These are phyloP conservation scores for Euglossa dilemma DNA, from an alignment of 1,140 invertebrate genomes.

Conservation along the genomic window DNA sequence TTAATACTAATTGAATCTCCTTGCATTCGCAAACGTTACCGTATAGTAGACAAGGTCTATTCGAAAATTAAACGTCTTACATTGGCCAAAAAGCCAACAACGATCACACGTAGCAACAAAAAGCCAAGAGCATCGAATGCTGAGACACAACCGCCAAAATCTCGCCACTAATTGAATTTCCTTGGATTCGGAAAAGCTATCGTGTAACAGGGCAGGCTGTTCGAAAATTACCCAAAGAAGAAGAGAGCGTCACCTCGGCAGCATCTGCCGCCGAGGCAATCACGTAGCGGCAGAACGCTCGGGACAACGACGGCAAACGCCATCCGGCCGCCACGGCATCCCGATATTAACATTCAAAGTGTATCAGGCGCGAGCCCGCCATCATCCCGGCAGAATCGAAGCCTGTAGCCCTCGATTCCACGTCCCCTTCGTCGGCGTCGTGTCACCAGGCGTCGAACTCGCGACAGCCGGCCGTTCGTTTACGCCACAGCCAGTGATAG, in stretches of 20 bases:
- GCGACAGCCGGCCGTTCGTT: conserved; percentile 35
- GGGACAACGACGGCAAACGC: not conserved
- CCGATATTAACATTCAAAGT: conserved; percentile 37
- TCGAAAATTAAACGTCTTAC: no score
- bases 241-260: not conserved
- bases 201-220: not conserved
- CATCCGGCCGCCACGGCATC: not conserved
- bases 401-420: not conserved
- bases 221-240: conserved; percentile 11
- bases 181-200: not conserved
- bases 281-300: not conserved
- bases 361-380: not conserved
- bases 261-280: conserved; percentile 12
- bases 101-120: no score
- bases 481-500: conserved; percentile 68
- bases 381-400: not conserved
- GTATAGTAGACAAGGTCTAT: no score
- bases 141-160: not conserved
- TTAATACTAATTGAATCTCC: no score
- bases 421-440: not conserved
- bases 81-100: not conserved
- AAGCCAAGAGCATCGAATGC: not conserved
- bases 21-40: no score
- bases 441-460: not conserved
- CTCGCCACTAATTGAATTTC: not conserved